A percentile compares a stretch with the other conserved stretches of the same genome.
Conservation (phyloP, 2,888 invertebrate genomes). For the Doris montereyensis region DNA sequence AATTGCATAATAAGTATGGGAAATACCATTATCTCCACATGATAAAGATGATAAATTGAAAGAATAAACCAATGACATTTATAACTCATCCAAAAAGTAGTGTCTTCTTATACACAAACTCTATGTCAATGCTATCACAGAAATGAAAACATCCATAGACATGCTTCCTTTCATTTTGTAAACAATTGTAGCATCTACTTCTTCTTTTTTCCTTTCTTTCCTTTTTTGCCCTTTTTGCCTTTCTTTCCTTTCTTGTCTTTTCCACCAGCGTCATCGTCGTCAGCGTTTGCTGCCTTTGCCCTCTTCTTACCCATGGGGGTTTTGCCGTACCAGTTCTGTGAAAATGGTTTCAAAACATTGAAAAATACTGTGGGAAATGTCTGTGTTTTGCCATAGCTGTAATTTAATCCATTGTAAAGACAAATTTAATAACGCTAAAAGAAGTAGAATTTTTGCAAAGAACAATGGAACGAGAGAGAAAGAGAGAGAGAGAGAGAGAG, state of each 20-base stretch:
- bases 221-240: conserved; percentile 53
- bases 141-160: neutral
- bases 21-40: too few relatives aligned
- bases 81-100: neutral
- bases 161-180: neutral
- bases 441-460: neutral
- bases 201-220: conserved; percentile 54
- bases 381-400: too few relatives aligned
- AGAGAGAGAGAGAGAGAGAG: too few relatives aligned
- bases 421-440: neutral
- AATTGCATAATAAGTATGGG: too few relatives aligned
- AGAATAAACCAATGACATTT: too few relatives aligned
- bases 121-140: neutral
- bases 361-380: too few relatives aligned
- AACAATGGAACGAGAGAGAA: too few relatives aligned
- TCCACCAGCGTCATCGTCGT: conserved; percentile 67
- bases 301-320: conserved; percentile 79
- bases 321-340: conserved; percentile 37
- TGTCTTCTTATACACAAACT: too few relatives aligned
- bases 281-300: conserved; percentile 76
- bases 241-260: conserved; percentile 62
- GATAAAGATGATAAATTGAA: too few relatives aligned
- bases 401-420: too few relatives aligned
- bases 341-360: neutral
- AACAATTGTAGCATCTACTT: conserved; percentile 18